Percentiles rank a stretch among this genome's conserved stretches.
phyloP scores from a whole-genome alignment of 1,140 invertebrate genomes.

The Philopotamus ludificatus region DNA sequence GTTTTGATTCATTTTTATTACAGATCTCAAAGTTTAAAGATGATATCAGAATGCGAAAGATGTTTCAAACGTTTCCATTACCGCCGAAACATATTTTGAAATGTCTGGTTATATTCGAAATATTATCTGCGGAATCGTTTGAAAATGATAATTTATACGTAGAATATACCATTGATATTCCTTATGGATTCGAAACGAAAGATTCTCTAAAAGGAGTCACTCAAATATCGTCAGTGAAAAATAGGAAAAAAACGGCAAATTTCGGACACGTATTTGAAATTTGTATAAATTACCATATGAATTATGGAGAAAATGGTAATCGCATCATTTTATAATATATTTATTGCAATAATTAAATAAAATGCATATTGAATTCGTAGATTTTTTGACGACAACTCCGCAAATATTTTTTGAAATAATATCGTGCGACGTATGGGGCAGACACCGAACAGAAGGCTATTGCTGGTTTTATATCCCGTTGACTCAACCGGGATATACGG shows the following conservation, averaged over 20 bases:
- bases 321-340: too few species aligned
- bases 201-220: slow-evolving; percentile 22
- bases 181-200: slow-evolving; percentile 23
- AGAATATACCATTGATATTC: slow-evolving; percentile 50
- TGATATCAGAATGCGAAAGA: slow-evolving; percentile 39
- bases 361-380: too few species aligned
- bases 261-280: slow-evolving; percentile 37
- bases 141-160: slow-evolving; percentile 52
- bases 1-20: background rate
- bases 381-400: too few species aligned
- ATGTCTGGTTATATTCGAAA: slow-evolving; percentile 46
- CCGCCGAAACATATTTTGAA: slow-evolving; percentile 45
- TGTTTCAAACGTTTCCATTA: slow-evolving; percentile 43
- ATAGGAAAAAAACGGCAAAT: slow-evolving; percentile 30
- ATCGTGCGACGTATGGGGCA: slow-evolving; percentile 49
- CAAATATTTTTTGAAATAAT: slow-evolving; percentile 50
- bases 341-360: too few species aligned
- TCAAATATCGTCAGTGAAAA: slow-evolving; percentile 44
- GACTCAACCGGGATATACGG: slow-evolving; percentile 43
- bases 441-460: slow-evolving; percentile 52
- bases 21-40: slow-evolving; percentile 25
- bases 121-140: slow-evolving; percentile 46
- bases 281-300: slow-evolving; percentile 24
- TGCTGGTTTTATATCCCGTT: slow-evolving; percentile 44
- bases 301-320: slow-evolving; percentile 15